Percentiles rank a stretch among this genome's conserved stretches.
phyloP scores from a whole-genome alignment of 64 coral and sea anemone genomes.

The Dendrophyllia cribrosa region DNA sequence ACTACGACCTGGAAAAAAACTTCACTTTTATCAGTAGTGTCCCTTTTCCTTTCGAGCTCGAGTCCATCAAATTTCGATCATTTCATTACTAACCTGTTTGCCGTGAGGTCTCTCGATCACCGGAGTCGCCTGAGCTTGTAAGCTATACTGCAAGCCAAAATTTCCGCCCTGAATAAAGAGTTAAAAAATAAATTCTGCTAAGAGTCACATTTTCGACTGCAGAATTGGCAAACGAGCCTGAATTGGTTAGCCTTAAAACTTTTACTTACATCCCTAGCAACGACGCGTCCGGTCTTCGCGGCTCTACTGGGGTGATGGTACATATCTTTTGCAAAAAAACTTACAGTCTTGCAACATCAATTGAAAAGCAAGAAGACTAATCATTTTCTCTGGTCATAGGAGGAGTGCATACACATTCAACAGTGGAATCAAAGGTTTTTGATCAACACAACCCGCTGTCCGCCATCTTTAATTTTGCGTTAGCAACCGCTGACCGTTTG shows the following conservation, averaged over 20 bases:
- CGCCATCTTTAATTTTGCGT: constrained; percentile 14
- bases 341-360: constrained; percentile 1
- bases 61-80: not conserved
- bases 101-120: constrained; percentile 78
- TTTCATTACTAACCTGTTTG: constrained; percentile 48
- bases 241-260: not conserved
- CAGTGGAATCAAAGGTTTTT: not conserved
- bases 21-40: not conserved
- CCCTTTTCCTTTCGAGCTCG: not conserved
- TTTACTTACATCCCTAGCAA: constrained; percentile 89
- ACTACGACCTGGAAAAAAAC: not conserved
- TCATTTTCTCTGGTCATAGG: constrained; percentile 6
- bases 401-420: not conserved
- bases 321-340: constrained; percentile 26
- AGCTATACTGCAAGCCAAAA: constrained; percentile 87
- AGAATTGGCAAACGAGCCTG: no score
- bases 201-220: not conserved
- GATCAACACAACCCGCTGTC: constrained; percentile 1
- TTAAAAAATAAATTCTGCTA: not conserved
- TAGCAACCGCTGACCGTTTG: not conserved
- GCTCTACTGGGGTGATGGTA: constrained; percentile 95
- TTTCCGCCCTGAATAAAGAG: constrained; percentile 72
- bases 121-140: constrained; percentile 90
- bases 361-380: not conserved
- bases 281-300: constrained; percentile 89